Evolutionary conservation across 2,888 invertebrate species (phyloP), one percentile per base, ranked within the genome.

Genomic region (Platerodrilus igneus): DNA sequence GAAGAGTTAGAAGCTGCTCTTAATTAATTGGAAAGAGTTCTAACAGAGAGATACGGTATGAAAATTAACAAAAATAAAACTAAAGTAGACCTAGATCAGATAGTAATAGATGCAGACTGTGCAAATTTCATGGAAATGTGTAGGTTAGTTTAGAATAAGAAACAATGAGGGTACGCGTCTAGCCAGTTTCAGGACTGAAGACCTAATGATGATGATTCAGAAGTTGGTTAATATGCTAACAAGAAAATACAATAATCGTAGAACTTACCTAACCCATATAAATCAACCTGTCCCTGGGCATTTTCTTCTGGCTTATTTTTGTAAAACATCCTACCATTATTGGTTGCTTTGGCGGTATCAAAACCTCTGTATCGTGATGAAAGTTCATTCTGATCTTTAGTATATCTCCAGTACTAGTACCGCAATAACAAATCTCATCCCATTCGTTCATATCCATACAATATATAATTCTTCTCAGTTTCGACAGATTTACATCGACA

Each of bases 361-460:
- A 60, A 20, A 69, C 69, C 16, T 62, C 68, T 1, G 73, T 63
- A 46, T 84, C 79, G 40, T 76, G 59, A 23, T 76, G 75, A 57
- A 75, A 81, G 71, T 79, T 71, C 64, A 81, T 38, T 66, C 79
- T 57, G 59, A 78, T 64, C 58, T 75, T 76, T 42, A 83, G 63
- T 7, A 85, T 70, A 57, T 86, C 93, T 18, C 83, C 93, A 58
- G 90, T 86, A 7, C 76, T 72, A 8, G 93, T 94, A 4, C 94
- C 94, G 50, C 92, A 86, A 63, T 83, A 89, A 28, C 86, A 82
- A 44, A 75, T 77, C 27, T 79, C 73, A 60, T 93, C 92, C 21
- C 78, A 74, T 3, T 70, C 70, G 53, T 79, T 82, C 36, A 89
- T 66, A 49, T 78, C 79, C 47, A 89, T 75, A 50, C 87, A 86